phyloP scores from a whole-genome alignment of 2,888 invertebrate genomes.

The Augochlorella aurata region DNA sequence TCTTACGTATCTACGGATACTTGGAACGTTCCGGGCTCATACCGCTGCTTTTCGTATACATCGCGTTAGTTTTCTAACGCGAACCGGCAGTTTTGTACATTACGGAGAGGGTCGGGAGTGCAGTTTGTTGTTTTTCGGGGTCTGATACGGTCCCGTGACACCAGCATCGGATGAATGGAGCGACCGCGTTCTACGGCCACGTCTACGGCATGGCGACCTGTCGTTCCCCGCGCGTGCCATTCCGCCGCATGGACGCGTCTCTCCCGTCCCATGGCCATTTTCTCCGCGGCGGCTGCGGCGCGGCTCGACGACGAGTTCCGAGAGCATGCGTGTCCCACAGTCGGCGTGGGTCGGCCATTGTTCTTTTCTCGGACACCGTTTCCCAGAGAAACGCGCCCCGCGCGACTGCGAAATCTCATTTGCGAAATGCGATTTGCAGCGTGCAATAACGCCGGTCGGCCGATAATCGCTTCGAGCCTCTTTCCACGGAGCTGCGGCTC shows the following conservation, averaged over 20 bases:
- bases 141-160: no score
- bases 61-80: no score
- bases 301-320: conserved; percentile 32
- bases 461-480: not conserved
- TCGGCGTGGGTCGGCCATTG: conserved; percentile 59
- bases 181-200: no score
- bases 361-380: conserved; percentile 43
- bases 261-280: conserved; percentile 12
- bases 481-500: not conserved
- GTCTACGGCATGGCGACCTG: conserved; percentile 16
- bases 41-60: no score
- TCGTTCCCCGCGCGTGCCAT: conserved; percentile 33
- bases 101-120: no score
- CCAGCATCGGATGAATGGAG: no score
- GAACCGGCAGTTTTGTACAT: no score
- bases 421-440: conserved; percentile 27
- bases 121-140: no score
- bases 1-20: no score
- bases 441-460: conserved; percentile 1
- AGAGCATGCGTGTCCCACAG: conserved; percentile 43
- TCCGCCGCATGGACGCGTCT: conserved; percentile 3
- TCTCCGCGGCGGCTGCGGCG: conserved; percentile 20
- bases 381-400: conserved; percentile 34
- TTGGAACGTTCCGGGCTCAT: no score
- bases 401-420: conserved; percentile 46